Percentiles rank a stretch among this genome's conserved stretches.
Evolutionary conservation across 2,888 invertebrate genomes (phyloP).

Genomic region (Nezara viridula): DNA sequence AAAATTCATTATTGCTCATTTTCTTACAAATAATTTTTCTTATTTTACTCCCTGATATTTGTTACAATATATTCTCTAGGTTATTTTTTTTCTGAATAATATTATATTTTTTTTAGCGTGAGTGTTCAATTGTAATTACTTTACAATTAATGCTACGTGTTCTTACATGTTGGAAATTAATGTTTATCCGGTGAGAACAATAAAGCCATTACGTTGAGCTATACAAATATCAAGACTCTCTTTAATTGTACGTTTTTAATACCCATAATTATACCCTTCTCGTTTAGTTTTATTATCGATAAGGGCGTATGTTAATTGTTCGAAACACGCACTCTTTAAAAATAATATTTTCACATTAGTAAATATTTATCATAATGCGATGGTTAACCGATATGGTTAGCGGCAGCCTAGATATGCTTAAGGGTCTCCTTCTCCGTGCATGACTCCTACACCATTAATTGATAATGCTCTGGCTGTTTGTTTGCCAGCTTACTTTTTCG

Average conservation of each 20-base stretch:
- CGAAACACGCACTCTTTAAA: slow-evolving; percentile 14
- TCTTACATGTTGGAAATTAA: neutral
- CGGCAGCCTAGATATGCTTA: neutral
- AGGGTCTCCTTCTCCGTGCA: neutral
- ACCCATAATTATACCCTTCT: slow-evolving; percentile 1
- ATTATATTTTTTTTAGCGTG: too few species aligned
- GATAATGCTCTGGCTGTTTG: slow-evolving; percentile 18
- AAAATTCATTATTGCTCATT: too few species aligned
- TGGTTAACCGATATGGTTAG: neutral
- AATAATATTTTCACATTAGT: slow-evolving; percentile 21
- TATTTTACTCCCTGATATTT: too few species aligned
- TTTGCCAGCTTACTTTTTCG: slow-evolving; percentile 31
- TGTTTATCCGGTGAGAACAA: slow-evolving; percentile 12
- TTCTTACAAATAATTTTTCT: too few species aligned
- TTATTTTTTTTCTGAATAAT: too few species aligned
- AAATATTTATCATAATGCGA: slow-evolving; percentile 28
- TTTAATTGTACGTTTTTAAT: slow-evolving; percentile 26
- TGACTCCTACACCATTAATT: slow-evolving; percentile 20
- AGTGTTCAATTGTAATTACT: too few species aligned
- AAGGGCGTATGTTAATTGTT: slow-evolving; percentile 25
- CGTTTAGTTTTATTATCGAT: slow-evolving; percentile 29
- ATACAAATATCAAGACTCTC: neutral
- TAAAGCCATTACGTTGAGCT: slow-evolving; percentile 9
- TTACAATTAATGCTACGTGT: neutral
- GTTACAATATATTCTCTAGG: too few species aligned